phyloP scores from a whole-genome alignment of 2,797 vertebrate species.

The Hemibagrus guttatus region DNA sequence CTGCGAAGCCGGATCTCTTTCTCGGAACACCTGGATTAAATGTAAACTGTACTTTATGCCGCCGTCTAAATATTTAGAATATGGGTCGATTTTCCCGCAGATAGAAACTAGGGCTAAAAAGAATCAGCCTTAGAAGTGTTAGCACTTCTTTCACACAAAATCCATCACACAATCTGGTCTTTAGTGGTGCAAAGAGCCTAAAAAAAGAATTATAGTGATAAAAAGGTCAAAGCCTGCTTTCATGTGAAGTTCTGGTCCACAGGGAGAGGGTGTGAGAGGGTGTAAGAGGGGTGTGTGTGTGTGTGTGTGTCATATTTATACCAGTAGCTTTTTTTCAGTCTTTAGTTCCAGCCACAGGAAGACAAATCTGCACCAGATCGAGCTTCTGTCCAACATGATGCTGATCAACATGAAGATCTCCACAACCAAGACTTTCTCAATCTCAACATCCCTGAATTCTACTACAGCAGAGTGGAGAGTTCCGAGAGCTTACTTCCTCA shows the following conservation, averaged over 20 bases:
- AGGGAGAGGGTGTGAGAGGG: constrained; percentile 54
- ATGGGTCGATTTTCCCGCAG: neutral
- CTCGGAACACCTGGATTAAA: neutral
- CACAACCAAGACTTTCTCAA: neutral
- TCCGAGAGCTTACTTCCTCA: neutral
- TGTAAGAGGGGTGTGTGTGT: constrained; percentile 34
- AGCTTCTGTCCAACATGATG: neutral
- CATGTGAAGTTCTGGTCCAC: constrained; percentile 28
- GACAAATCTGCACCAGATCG: constrained; percentile 52
- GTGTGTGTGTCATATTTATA: constrained; percentile 20
- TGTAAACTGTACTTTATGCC: neutral
- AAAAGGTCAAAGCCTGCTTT: neutral
- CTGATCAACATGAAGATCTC: neutral
- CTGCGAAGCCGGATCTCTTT: neutral
- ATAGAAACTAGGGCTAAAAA: neutral
- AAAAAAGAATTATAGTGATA: neutral
- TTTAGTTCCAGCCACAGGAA: constrained; percentile 63
- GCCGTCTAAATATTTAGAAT: neutral
- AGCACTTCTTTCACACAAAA: neutral
- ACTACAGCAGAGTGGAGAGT: neutral
- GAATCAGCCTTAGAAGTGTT: neutral
- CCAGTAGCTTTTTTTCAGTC: constrained; percentile 52
- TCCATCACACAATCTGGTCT: neutral
- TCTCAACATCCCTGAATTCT: neutral
- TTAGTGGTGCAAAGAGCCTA: neutral